Evolutionary conservation across 2,113 vertebrate species (phyloP).

Genomic region (Sardina pilchardus): DNA sequence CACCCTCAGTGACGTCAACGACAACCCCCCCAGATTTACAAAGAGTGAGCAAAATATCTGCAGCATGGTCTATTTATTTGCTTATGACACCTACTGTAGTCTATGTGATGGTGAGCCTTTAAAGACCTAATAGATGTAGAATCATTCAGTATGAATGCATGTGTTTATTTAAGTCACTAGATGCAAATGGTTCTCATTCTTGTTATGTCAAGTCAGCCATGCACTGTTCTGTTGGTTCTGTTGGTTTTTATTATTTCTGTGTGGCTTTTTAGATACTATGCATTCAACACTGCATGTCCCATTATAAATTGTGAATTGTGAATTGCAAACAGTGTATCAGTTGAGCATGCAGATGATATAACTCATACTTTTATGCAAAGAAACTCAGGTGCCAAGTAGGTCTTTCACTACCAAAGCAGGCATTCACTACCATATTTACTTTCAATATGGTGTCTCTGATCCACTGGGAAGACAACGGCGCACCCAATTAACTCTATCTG

Average conservation of each 20-base stretch:
- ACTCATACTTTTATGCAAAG: neutral
- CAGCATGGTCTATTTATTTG: neutral
- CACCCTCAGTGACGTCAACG: constrained; percentile 90
- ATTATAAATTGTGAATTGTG: no score
- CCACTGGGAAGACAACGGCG: neutral
- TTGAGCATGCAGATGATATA: no score
- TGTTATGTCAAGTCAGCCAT: no score
- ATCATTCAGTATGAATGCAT: neutral
- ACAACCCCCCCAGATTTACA: constrained; percentile 90
- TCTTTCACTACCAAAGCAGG: neutral
- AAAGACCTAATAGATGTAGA: neutral
- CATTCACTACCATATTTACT: neutral
- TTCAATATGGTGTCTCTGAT: neutral
- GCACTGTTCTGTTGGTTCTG: no score
- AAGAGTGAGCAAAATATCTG: constrained; percentile 72
- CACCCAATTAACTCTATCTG: neutral
- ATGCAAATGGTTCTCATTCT: no score
- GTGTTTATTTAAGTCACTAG: neutral
- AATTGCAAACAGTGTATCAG: no score
- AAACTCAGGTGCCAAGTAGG: neutral
- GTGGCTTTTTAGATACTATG: no score
- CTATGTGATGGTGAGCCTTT: neutral
- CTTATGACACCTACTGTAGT: neutral
- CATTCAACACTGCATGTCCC: no score
- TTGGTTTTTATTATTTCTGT: no score